Percentiles rank a stretch among this genome's conserved stretches.
phyloP scores from a whole-genome alignment of 2,797 vertebrate genomes.

The Gallinago stenura region DNA sequence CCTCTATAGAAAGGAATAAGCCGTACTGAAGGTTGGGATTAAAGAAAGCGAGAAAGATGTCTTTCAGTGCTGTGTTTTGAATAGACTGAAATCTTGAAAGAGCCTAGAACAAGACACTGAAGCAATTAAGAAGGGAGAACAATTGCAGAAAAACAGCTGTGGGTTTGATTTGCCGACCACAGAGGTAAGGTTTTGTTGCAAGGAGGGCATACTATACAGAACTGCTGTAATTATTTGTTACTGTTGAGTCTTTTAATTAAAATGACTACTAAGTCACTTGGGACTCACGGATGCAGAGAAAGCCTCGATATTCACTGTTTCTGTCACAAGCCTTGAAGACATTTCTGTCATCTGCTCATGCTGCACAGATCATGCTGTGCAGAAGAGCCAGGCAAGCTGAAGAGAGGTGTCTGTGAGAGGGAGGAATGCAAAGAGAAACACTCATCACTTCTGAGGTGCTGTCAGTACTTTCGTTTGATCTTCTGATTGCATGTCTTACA shows the following conservation, averaged over 20 bases:
- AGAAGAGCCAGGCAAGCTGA: neutral
- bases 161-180: neutral
- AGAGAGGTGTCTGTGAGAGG: neutral
- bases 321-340: rapidly evolving
- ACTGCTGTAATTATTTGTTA: neutral
- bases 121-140: neutral
- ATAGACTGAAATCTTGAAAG: neutral
- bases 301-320: neutral
- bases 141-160: neutral
- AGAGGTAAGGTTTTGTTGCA: neutral
- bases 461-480: neutral
- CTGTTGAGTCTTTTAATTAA: neutral
- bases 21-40: neutral
- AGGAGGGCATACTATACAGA: neutral
- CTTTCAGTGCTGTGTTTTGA: neutral
- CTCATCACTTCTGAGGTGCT: neutral
- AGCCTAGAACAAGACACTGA: neutral
- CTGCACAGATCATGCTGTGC: neutral
- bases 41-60: neutral
- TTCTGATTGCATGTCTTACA: neutral
- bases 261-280: neutral
- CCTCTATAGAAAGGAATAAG: neutral
- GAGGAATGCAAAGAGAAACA: neutral
- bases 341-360: neutral
- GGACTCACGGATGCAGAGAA: neutral